These are phyloP conservation scores for Parazoanthus atlanticus DNA, from an alignment of 92 coral and sea anemone genomes.

Conservation along the genomic window DNA sequence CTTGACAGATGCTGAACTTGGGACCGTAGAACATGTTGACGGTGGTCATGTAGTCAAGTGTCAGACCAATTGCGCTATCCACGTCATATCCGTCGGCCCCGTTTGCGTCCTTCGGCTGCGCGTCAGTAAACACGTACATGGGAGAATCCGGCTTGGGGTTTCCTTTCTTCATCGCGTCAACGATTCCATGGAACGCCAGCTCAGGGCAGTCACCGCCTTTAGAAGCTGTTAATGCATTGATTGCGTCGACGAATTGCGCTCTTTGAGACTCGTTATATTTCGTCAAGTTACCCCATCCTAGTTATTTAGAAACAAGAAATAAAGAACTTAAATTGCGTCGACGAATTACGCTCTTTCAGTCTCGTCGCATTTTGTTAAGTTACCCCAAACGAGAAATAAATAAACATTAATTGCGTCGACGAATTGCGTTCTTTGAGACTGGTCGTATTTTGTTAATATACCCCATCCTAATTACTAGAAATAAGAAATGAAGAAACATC, in stretches of 20 bases:
- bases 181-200: slow-evolving; percentile 25
- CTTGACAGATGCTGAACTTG: background rate
- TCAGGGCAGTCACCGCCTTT: slow-evolving; percentile 41
- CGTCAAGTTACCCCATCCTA: slow-evolving; percentile 7
- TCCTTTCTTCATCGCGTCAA: slow-evolving; percentile 18
- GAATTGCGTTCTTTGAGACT: slow-evolving; percentile 14
- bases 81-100: background rate
- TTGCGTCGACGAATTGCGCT: slow-evolving; percentile 1
- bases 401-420: slow-evolving; percentile 5
- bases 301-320: background rate
- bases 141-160: slow-evolving; percentile 40
- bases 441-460: slow-evolving; percentile 12
- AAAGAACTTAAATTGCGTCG: background rate
- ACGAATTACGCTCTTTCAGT: background rate
- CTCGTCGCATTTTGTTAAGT: slow-evolving; percentile 24
- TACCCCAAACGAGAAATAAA: background rate
- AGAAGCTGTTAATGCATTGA: slow-evolving; percentile 30
- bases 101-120: slow-evolving; percentile 8
- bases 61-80: slow-evolving; percentile 4
- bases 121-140: slow-evolving; percentile 36
- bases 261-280: slow-evolving; percentile 35
- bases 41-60: slow-evolving; percentile 5
- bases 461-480: slow-evolving; percentile 11
- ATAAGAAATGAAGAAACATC: too few species aligned
- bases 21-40: slow-evolving; percentile 40